A percentile compares a stretch with the other conserved stretches of the same genome.
Evolutionary conservation across 2,797 vertebrate species (phyloP).

Genomic region (Dicrostonyx torquatus): DNA sequence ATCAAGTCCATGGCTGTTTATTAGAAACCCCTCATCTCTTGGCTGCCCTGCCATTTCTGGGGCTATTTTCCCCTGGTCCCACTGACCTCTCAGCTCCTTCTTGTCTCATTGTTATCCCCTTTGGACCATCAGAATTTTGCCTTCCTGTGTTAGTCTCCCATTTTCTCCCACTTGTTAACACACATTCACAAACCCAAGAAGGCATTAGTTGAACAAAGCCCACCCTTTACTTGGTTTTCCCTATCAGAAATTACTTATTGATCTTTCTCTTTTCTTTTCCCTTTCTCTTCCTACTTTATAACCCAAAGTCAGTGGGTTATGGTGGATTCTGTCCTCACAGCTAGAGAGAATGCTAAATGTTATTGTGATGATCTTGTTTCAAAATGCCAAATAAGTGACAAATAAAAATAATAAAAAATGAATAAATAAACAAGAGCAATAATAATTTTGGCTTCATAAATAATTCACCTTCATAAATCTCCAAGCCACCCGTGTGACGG

Average conservation of each 20-base stretch:
- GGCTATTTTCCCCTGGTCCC: neutral
- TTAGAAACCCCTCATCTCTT: conserved; percentile 4
- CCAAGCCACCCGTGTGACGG: neutral
- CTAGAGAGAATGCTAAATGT: neutral
- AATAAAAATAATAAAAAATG: neutral
- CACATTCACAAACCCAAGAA: conserved; percentile 22
- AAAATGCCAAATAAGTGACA: conserved; percentile 5
- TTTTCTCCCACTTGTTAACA: neutral
- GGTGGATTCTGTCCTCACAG: neutral
- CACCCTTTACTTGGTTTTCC: conserved; percentile 11
- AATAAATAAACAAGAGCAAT: neutral
- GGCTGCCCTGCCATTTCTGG: neutral
- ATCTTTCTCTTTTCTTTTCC: neutral
- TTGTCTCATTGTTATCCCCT: neutral
- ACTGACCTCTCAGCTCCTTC: neutral
- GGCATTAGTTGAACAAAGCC: neutral
- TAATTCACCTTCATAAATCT: neutral
- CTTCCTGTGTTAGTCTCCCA: neutral
- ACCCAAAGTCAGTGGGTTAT: neutral
- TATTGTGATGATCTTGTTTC: neutral
- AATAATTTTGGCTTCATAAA: neutral
- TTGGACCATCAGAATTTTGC: neutral
- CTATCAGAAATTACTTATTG: neutral
- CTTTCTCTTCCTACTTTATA: neutral
- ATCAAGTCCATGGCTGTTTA: neutral